A percentile compares a stretch with the other conserved stretches of the same genome.
These are phyloP conservation scores for Eristalis tenax DNA, from an alignment of 2,888 invertebrate genomes.

Conservation along the genomic window DNA sequence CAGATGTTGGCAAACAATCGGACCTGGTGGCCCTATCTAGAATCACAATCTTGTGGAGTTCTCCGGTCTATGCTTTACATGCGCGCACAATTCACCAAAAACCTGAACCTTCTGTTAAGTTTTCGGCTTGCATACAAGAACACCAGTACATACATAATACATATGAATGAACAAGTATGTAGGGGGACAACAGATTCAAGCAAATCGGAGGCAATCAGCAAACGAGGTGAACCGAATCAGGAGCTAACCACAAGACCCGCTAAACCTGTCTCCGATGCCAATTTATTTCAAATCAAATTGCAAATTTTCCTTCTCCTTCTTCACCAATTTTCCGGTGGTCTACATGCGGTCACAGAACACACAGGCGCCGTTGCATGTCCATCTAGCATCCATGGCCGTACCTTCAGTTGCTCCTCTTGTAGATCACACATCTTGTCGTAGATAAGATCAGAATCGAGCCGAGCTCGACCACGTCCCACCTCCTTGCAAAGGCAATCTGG, in stretches of 20 bases:
- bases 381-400: constrained; percentile 17
- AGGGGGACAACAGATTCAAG: constrained; percentile 52
- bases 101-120: constrained; percentile 30
- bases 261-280: constrained; percentile 67
- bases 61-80: constrained; percentile 19
- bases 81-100: constrained; percentile 32
- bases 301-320: constrained; percentile 52
- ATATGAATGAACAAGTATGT: neutral
- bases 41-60: constrained; percentile 48
- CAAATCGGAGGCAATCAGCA: constrained; percentile 62
- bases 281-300: constrained; percentile 71
- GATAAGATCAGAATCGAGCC: constrained; percentile 63
- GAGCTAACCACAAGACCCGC: constrained; percentile 65
- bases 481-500: constrained; percentile 38
- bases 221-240: constrained; percentile 68
- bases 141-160: neutral
- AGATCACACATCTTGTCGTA: constrained; percentile 60
- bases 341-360: constrained; percentile 15
- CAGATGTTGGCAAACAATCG: constrained; percentile 56
- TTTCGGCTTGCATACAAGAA: constrained; percentile 5
- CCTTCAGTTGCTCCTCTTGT: constrained; percentile 41
- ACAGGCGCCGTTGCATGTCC: constrained; percentile 47
- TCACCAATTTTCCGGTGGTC: constrained; percentile 58
- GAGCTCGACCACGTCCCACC: constrained; percentile 27
- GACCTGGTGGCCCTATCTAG: constrained; percentile 30